Evolutionary conservation across 1,140 invertebrate genomes (phyloP).

Genomic region (Daktulosphaira vitifoliae): DNA sequence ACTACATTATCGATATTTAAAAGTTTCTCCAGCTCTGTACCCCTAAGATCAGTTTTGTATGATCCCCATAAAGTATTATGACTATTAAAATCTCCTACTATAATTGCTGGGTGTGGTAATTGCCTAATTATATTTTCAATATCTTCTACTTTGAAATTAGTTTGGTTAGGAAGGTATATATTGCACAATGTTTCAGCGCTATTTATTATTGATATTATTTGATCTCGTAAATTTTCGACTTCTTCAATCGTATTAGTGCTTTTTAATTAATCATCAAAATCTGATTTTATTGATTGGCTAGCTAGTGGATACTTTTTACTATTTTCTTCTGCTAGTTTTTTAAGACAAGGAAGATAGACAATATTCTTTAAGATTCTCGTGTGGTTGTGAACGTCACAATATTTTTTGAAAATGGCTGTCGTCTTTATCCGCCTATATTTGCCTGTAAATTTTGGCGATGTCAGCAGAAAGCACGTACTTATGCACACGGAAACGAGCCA

Average conservation of each 20-base stretch:
- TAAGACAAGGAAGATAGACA: slow-evolving; percentile 40
- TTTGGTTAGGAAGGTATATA: background rate
- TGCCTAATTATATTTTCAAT: slow-evolving; percentile 10
- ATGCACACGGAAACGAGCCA: slow-evolving; percentile 40
- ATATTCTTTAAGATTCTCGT: no score
- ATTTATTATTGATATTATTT: slow-evolving; percentile 37
- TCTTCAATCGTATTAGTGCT: slow-evolving; percentile 35
- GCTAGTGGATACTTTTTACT: slow-evolving; percentile 36
- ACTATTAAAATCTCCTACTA: slow-evolving; percentile 9
- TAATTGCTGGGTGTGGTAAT: background rate
- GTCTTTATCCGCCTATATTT: slow-evolving; percentile 39
- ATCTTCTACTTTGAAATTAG: background rate
- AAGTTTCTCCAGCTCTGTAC: background rate
- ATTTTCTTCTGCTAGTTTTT: slow-evolving; percentile 42
- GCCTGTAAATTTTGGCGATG: slow-evolving; percentile 44
- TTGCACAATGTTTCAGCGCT: slow-evolving; percentile 22
- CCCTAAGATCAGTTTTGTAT: background rate
- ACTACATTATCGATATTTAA: background rate
- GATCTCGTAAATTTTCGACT: slow-evolving; percentile 33
- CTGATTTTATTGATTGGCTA: no score
- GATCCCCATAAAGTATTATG: background rate
- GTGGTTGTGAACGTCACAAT: slow-evolving; percentile 38
- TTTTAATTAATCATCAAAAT: slow-evolving; percentile 37
- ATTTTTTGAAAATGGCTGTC: slow-evolving; percentile 39
- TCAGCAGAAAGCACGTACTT: slow-evolving; percentile 41